Evolutionary conservation across 2,113 vertebrate species (phyloP).

Genomic region (Theristicus caerulescens): DNA sequence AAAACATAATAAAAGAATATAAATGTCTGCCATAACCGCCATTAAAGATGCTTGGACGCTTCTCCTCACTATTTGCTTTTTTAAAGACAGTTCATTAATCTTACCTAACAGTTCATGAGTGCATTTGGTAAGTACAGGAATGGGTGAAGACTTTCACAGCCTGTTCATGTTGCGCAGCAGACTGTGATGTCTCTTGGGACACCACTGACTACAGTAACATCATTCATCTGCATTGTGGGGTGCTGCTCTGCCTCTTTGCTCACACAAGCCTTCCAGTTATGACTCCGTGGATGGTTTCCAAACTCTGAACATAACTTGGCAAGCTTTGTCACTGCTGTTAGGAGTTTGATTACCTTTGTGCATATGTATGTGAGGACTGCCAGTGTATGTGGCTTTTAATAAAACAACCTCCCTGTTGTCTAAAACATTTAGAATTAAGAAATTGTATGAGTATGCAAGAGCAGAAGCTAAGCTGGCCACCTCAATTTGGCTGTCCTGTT

Average conservation of each 20-base stretch:
- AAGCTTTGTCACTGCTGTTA: neutral
- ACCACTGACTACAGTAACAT: neutral
- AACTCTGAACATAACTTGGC: slow-evolving; percentile 35
- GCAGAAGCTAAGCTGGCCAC: neutral
- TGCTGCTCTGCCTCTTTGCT: slow-evolving; percentile 5
- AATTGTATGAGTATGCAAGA: neutral
- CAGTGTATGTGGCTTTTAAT: neutral
- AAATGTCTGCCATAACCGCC: neutral
- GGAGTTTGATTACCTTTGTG: slow-evolving; percentile 51
- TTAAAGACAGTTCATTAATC: neutral
- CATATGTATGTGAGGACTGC: neutral
- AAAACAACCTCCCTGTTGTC: neutral
- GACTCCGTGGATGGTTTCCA: neutral
- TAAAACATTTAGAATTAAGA: neutral
- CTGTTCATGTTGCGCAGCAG: neutral
- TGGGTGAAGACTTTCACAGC: neutral
- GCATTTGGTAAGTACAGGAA: neutral
- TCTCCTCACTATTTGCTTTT: neutral
- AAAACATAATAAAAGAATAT: neutral
- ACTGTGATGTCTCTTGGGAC: neutral
- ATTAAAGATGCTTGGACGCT: neutral
- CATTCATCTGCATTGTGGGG: neutral
- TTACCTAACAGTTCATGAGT: neutral
- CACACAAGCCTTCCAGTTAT: slow-evolving; percentile 27
- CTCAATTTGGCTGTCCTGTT: neutral